Conservation (phyloP, 1,140 invertebrate species). For the Pseudomyrmex dendroicus region DNA sequence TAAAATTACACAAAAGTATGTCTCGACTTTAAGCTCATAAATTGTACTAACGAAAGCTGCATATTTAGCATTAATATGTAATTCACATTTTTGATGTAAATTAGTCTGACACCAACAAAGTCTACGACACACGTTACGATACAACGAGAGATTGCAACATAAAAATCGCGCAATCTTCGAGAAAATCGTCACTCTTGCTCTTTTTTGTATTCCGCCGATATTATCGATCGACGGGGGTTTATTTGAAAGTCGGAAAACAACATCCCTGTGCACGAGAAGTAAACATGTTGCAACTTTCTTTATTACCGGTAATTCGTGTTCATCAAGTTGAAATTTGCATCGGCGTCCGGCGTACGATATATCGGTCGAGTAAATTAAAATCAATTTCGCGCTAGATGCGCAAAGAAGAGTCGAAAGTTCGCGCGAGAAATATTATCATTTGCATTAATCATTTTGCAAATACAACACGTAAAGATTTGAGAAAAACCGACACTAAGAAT, state of each 20-base stretch:
- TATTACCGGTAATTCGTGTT: conserved; percentile 1
- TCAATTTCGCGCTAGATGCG: neutral
- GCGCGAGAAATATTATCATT: neutral
- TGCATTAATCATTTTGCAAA: neutral
- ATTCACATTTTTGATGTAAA: neutral
- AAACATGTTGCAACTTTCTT: conserved; percentile 11
- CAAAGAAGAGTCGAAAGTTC: neutral
- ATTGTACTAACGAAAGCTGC: neutral
- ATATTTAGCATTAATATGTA: neutral
- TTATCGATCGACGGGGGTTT: neutral
- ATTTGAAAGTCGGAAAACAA: neutral
- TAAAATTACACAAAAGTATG: neutral
- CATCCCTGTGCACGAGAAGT: neutral
- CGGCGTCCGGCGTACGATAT: neutral
- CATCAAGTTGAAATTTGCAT: conserved; percentile 8
- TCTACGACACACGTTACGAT: no score
- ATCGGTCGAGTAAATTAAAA: conserved; percentile 1
- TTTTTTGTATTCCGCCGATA: neutral
- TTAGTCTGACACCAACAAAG: neutral
- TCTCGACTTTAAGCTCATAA: neutral
- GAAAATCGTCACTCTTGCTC: neutral
- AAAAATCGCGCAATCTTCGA: conserved; percentile 6
- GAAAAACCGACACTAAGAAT: no score
- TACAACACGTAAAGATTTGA: neutral
- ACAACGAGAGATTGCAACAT: no score